Conservation (phyloP, 2,797 vertebrate species). For the Sternarchorhynchus goeldii region DNA sequence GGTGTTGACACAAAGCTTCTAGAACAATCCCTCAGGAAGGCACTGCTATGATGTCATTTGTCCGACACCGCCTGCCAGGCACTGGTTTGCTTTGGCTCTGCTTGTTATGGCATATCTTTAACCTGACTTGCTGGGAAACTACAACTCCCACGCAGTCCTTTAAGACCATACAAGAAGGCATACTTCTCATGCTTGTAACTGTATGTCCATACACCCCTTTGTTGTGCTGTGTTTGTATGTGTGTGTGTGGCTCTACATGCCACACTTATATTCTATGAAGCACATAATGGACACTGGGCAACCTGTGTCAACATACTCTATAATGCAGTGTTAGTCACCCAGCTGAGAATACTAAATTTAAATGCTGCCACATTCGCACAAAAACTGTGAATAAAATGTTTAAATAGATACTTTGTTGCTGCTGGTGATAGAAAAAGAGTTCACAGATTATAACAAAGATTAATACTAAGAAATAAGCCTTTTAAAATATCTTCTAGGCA, state of each 20-base stretch:
- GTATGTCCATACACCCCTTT: too few relatives aligned
- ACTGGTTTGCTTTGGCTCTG: constrained; percentile 41
- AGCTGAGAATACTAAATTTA: constrained; percentile 15
- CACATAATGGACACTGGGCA: not conserved
- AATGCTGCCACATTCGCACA: constrained; percentile 2
- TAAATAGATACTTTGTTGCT: not conserved
- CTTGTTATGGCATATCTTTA: constrained; percentile 15
- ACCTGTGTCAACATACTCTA: constrained; percentile 2
- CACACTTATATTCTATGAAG: not conserved
- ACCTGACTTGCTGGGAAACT: constrained; percentile 16
- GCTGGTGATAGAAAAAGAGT: constrained; percentile 3
- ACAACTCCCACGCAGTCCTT: constrained; percentile 25
- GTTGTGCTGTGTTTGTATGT: not conserved
- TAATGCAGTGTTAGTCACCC: constrained; percentile 8
- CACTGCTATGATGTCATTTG: constrained; percentile 47
- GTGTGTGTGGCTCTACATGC: not conserved
- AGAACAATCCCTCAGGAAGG: constrained; percentile 51
- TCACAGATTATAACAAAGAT: constrained; percentile 1
- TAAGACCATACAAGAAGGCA: not conserved
- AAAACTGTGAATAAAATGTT: not conserved
- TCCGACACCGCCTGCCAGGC: constrained; percentile 16
- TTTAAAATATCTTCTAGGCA: not conserved
- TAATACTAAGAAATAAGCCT: not conserved
- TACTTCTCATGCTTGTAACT: not conserved
- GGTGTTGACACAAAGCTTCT: constrained; percentile 49